Evolutionary conservation across 1,140 invertebrate species (phyloP), one percentile per base, ranked within the genome.

Genomic region (Plodia interpunctella): DNA sequence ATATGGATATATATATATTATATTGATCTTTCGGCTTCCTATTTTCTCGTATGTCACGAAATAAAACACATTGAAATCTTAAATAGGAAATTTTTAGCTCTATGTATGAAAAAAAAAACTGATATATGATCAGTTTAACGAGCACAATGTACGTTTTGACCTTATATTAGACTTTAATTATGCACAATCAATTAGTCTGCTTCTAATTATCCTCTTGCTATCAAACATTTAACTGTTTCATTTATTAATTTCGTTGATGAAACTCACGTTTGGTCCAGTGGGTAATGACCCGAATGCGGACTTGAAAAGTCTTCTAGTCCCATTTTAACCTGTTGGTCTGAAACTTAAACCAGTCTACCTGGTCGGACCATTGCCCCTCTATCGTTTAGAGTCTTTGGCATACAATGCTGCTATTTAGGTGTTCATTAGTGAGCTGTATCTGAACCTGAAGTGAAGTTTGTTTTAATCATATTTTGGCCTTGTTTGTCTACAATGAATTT

Each of bases 401-500:
- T 20, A 69, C 66, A 72, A 66, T 66, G 59, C 54, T 63, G 52
- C 63, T 66, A 65, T 75, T 75, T 67, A 70, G 61, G 63, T 57
- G 59, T 68, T 75, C 68, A 75, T 75, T 75, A 75, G 67, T 62
- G 54, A 63, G 30, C 58, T 65, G 52, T 35, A 55, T 55, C 55
- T 57, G 60, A 67, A 61, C 60, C 18, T 35, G 32, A 35, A 35
- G 32, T 17, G 19, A 56, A 59, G 63, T 56, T 52, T 28, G 58
- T 53, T 55, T 57, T 18, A 51, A 59, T 60, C 57, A 32, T 55
- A 20, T 55, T 55, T 19, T 49, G 54, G 35, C 49, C 55, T 58
- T 32, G 30, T 32, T 32, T 32, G 30, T 9, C 10, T 11, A 32
- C 1, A 10, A 32, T 9, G 11, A 32, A 32, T 32, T 32, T 32